Conservation (phyloP, 2,888 invertebrate species). For the Imbricaverruca yamaguchii region DNA sequence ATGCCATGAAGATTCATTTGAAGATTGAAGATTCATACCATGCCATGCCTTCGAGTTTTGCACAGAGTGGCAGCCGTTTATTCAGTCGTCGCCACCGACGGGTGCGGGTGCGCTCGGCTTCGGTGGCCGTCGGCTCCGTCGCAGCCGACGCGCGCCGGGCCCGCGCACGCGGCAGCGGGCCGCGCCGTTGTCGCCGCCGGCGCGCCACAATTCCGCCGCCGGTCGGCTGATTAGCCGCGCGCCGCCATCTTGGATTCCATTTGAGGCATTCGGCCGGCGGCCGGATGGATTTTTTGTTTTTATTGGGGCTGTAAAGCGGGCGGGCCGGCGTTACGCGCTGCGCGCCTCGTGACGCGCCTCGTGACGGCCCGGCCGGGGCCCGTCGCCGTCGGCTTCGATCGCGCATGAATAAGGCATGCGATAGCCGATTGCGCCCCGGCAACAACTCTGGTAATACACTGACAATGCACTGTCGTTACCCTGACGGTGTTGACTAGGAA, state of each 20-base stretch:
- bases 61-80: no score
- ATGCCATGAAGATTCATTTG: no score
- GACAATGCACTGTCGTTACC: background rate
- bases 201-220: background rate
- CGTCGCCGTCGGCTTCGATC: background rate
- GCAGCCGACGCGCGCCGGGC: no score
- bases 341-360: no score
- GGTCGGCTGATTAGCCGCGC: background rate
- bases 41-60: no score
- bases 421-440: background rate
- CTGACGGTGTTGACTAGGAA: background rate
- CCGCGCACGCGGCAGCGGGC: background rate
- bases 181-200: background rate
- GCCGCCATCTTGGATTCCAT: conserved; percentile 21
- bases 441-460: background rate
- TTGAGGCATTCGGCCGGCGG: background rate
- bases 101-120: no score
- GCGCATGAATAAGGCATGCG: background rate
- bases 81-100: no score
- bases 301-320: conserved; percentile 9
- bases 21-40: no score
- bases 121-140: no score
- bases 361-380: background rate
- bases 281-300: conserved; percentile 18
- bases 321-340: background rate